Evolutionary conservation across 2,888 invertebrate genomes (phyloP).

Genomic region (Tetheella fluctuosa): DNA sequence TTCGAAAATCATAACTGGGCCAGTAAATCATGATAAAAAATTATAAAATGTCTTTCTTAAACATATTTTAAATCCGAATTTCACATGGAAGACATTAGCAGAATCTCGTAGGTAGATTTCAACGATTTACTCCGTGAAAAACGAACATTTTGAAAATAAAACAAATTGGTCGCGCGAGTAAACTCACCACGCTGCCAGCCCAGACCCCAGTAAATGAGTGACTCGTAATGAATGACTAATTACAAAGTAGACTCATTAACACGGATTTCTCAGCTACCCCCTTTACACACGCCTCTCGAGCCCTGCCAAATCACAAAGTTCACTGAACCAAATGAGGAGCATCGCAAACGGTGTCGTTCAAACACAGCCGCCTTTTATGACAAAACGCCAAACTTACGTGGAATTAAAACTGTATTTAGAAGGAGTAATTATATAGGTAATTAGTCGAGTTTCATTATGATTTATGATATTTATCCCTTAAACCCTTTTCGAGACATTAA

Average conservation of each 20-base stretch:
- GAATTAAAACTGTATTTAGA: constrained; percentile 6
- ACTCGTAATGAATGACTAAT: constrained; percentile 47
- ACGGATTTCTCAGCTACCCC: constrained; percentile 29
- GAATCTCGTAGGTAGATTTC: too few relatives aligned
- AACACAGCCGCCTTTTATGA: constrained; percentile 12
- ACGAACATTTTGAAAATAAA: constrained; percentile 6
- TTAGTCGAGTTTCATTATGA: constrained; percentile 15
- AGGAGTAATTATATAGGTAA: constrained; percentile 14
- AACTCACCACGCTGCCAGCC: constrained; percentile 19
- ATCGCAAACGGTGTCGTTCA: neutral
- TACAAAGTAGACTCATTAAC: constrained; percentile 44
- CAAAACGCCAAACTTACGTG: constrained; percentile 12
- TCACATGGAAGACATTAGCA: too few relatives aligned
- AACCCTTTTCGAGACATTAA: neutral
- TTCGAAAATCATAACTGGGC: too few relatives aligned
- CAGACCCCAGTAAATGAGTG: constrained; percentile 37
- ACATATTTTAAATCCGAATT: too few relatives aligned
- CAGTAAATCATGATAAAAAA: too few relatives aligned
- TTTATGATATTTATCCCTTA: constrained; percentile 8
- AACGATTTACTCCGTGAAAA: neutral
- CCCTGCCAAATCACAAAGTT: constrained; percentile 34
- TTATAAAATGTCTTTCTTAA: too few relatives aligned
- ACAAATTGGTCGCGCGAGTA: constrained; percentile 7
- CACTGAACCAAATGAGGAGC: constrained; percentile 25
- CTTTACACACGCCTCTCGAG: constrained; percentile 15